Evolutionary conservation across 2,888 invertebrate genomes (phyloP).

Genomic region (Zygogramma bicolorata): DNA sequence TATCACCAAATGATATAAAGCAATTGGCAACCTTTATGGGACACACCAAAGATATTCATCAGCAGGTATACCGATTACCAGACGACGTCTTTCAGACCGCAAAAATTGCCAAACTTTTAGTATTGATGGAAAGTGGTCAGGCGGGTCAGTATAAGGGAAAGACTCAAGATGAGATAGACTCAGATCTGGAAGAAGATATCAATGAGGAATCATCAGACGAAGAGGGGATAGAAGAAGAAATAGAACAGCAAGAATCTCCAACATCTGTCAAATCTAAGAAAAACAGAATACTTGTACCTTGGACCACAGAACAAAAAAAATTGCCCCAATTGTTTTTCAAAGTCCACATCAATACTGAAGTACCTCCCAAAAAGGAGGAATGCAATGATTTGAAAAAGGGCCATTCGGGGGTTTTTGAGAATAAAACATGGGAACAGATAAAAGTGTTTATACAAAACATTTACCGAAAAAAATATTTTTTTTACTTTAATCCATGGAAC

Average conservation of each 20-base stretch:
- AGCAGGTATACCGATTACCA: constrained; percentile 24
- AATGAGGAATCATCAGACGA: neutral
- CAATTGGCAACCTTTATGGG: constrained; percentile 19
- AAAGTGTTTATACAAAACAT: neutral
- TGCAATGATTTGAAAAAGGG: neutral
- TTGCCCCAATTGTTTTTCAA: neutral
- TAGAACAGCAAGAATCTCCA: neutral
- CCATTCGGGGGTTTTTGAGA: neutral
- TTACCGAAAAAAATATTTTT: neutral
- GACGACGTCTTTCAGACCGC: constrained; percentile 39
- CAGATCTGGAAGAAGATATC: constrained; percentile 34
- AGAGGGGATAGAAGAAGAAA: constrained; percentile 2
- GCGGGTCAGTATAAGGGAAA: constrained; percentile 44
- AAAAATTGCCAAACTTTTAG: constrained; percentile 42
- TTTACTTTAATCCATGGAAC: too few species aligned
- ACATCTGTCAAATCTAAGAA: neutral
- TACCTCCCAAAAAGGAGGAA: neutral
- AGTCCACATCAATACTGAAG: neutral
- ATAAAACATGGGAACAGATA: neutral
- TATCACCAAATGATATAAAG: constrained; percentile 21
- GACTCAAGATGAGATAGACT: constrained; percentile 40
- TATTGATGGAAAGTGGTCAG: constrained; percentile 44
- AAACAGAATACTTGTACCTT: neutral
- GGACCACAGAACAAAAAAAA: constrained; percentile 8
- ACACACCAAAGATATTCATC: constrained; percentile 12